Percentiles rank a stretch among this genome's conserved stretches.
Conservation (phyloP, 2,888 invertebrate species). For the Gnatocerus cornutus region DNA sequence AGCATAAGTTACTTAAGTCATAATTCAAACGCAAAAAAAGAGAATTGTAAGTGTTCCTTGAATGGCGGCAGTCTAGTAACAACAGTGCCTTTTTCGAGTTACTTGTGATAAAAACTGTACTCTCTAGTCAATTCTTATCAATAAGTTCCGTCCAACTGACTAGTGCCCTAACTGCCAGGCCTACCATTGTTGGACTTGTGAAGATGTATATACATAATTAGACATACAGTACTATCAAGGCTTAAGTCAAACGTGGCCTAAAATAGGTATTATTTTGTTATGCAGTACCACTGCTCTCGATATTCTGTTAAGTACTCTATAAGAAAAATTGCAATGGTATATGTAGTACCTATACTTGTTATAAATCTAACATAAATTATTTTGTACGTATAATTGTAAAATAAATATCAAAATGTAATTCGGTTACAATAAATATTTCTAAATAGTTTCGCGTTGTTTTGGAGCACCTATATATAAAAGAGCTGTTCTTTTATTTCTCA, state of each 20-base stretch:
- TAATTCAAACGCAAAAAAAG: constrained; percentile 20
- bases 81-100: constrained; percentile 44
- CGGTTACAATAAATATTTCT: constrained; percentile 65
- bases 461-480: too few species aligned
- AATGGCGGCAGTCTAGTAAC: constrained; percentile 30
- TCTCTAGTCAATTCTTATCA: constrained; percentile 46
- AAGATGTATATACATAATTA: constrained; percentile 27
- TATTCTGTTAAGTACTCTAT: constrained; percentile 48
- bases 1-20: constrained; percentile 29
- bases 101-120: constrained; percentile 44
- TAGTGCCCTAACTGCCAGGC: constrained; percentile 31
- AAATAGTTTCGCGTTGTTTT: constrained; percentile 51
- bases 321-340: constrained; percentile 48
- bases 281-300: constrained; percentile 47
- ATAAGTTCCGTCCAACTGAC: constrained; percentile 46
- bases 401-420: constrained; percentile 61
- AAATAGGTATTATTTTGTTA: constrained; percentile 51
- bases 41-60: constrained; percentile 27
- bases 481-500: neutral
- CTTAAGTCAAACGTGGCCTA: constrained; percentile 21
- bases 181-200: constrained; percentile 14
- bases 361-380: constrained; percentile 49
- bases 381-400: constrained; percentile 52
- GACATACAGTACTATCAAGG: constrained; percentile 19
- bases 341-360: constrained; percentile 44